Conservation (phyloP, 2,113 vertebrate genomes). For the Lepus europaeus region DNA sequence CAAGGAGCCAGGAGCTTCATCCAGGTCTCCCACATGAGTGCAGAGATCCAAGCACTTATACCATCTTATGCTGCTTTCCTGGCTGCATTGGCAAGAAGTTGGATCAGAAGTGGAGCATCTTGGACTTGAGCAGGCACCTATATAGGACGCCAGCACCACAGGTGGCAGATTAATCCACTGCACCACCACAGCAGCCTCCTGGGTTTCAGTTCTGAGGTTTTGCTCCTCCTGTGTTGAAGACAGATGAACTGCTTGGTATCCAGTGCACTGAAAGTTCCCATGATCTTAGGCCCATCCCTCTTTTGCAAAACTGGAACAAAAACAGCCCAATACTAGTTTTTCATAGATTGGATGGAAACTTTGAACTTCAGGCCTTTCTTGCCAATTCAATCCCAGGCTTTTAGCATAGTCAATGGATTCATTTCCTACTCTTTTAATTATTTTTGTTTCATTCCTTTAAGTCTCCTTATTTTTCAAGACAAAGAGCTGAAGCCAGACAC, state of each 20-base stretch:
- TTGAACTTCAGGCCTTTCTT: neutral
- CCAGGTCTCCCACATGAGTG: no score
- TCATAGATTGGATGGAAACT: neutral
- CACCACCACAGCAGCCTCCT: no score
- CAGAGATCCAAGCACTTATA: no score
- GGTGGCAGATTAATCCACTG: no score
- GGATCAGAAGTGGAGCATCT: no score
- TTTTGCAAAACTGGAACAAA: neutral
- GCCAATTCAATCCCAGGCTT: slow-evolving; percentile 12
- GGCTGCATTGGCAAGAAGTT: no score
- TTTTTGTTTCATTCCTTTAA: slow-evolving; percentile 59
- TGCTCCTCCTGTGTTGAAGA: neutral
- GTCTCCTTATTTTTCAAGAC: slow-evolving; percentile 44
- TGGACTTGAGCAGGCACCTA: no score
- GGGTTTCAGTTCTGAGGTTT: slow-evolving; percentile 19
- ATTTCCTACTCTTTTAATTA: slow-evolving; percentile 63
- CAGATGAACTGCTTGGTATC: neutral
- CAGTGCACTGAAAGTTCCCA: neutral
- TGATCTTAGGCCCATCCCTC: neutral
- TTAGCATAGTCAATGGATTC: slow-evolving; percentile 59
- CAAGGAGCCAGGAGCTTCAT: no score
- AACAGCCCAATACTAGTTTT: neutral
- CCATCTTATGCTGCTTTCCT: no score
- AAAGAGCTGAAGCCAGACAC: slow-evolving; percentile 41
- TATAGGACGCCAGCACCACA: no score